Base-by-base conservation (phyloP, 2,113 vertebrate genomes). In the Chloropsis cyanopogon region DNA sequence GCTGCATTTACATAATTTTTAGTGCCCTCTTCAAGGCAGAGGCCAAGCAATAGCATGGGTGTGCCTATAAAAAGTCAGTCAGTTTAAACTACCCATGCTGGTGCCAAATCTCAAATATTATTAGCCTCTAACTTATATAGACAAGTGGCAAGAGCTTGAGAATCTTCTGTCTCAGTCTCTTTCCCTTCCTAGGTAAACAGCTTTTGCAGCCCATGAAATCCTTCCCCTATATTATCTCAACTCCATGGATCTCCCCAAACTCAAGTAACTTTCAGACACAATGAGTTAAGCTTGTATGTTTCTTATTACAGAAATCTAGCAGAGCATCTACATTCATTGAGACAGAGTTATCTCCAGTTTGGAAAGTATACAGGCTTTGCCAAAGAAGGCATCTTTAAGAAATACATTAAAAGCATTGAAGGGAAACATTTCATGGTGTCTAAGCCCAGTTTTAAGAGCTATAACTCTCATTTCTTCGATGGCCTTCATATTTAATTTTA, bases 151-250 rank as follows among this genome's bases (percentile, higher is more conserved):
- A 69, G 42, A 83, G 35, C 41, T 28, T 69, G 28, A 76, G 10
- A 79, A 49, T 50, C 37, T 69, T 37, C 10, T 20, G 0, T 57
- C 18, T 50, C 49, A 35, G 24, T 47, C 42, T 16, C 8, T 25
- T 84, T 63, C 13, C 22, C 13, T 87, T 64, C 33, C 16, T 31
- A 35, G 23, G 6, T 65, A 92, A 91, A 79, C 10, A 29, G 26
- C 17, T 47, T 83, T 26, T 60, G 10, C 28, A 64, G 28, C 2
- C 12, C 37, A 41, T 49, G 10, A 33, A 76, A 28, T 69, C 53
- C 20, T 65, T 5, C 8, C 12, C 5, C 11, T 4, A 10, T 2
- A 1, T 56, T 80, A 3, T 9, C 6, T 37, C 53, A 23, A 15
- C 4, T 41, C 53, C 35, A 20, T 44, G 69, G 52, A 44, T 14